A percentile compares a stretch with the other conserved stretches of the same genome.
Conservation (phyloP, 2,888 invertebrate species). For the Pheosia gnoma region DNA sequence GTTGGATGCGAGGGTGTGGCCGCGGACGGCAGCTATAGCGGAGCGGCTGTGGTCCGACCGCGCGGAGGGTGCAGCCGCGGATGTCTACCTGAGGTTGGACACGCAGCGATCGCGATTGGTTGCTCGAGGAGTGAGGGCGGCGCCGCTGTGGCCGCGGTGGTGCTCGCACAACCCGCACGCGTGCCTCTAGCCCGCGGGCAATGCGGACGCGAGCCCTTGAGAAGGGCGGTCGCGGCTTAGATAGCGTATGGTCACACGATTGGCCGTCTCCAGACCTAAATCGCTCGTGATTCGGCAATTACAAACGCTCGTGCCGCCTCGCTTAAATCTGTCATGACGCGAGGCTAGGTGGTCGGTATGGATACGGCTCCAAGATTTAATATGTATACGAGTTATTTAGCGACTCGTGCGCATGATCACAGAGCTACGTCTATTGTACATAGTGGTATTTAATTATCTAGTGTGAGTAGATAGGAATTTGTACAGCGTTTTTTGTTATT, state of each 20-base stretch:
- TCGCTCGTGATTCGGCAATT: too few relatives aligned
- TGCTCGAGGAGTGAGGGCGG: slow-evolving; percentile 86
- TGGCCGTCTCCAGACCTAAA: too few relatives aligned
- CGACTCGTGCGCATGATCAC: slow-evolving; percentile 9
- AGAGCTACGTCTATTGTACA: slow-evolving; percentile 41
- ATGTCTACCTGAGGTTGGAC: slow-evolving; percentile 87
- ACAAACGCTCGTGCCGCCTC: too few relatives aligned
- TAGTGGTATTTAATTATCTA: slow-evolving; percentile 40
- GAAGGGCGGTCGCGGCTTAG: neutral
- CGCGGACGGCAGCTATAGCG: slow-evolving; percentile 91
- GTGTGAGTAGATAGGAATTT: slow-evolving; percentile 52
- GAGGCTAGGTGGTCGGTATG: too few relatives aligned
- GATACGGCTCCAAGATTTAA: too few relatives aligned
- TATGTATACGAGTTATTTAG: neutral
- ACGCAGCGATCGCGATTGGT: slow-evolving; percentile 87
- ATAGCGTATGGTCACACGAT: neutral
- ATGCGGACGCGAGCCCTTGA: slow-evolving; percentile 5
- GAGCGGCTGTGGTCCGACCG: slow-evolving; percentile 91
- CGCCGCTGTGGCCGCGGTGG: slow-evolving; percentile 91
- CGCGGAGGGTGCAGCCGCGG: slow-evolving; percentile 78
- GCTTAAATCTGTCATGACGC: too few relatives aligned
- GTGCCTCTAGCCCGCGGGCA: slow-evolving; percentile 80
- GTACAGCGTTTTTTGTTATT: slow-evolving; percentile 52
- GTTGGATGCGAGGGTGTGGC: slow-evolving; percentile 92
- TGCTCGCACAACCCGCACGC: slow-evolving; percentile 90